Evolutionary conservation across 1,140 invertebrate species (phyloP).

Genomic region (Arion vulgaris): DNA sequence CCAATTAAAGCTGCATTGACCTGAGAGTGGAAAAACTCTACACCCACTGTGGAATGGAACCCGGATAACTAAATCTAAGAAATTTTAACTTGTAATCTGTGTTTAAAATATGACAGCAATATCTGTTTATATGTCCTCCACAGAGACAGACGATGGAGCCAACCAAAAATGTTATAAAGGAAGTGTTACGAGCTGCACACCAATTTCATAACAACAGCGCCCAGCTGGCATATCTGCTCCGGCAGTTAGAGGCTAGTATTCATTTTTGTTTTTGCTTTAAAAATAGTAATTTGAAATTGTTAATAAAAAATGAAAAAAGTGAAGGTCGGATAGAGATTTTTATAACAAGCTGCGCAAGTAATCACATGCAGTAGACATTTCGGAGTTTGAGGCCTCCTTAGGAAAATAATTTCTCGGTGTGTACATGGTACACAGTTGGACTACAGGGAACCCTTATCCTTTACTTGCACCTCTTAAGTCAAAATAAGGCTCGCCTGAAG

Average conservation of each 20-base stretch:
- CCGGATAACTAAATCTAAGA: no score
- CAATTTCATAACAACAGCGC: constrained; percentile 25
- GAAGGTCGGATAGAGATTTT: neutral
- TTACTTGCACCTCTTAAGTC: no score
- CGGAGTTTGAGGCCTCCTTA: neutral
- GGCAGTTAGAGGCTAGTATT: constrained; percentile 24
- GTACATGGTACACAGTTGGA: no score
- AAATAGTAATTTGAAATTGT: neutral
- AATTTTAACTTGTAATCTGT: no score
- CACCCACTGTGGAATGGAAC: no score
- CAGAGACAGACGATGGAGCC: constrained; percentile 7
- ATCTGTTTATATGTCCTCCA: neutral
- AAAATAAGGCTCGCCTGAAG: no score
- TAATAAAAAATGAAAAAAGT: neutral
- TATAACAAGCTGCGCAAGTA: neutral
- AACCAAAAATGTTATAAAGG: constrained; percentile 3
- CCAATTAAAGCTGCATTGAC: no score
- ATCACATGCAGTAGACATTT: neutral
- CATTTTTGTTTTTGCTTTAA: neutral
- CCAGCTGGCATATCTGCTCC: constrained; percentile 16
- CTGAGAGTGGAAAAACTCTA: no score
- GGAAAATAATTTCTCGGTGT: neutral
- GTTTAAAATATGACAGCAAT: no score
- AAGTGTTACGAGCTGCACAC: constrained; percentile 19
- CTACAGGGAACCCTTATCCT: no score